Evolutionary conservation across 2,797 vertebrate species (phyloP), one percentile per base, ranked within the genome.

Genomic region (Luscinia luscinia): DNA sequence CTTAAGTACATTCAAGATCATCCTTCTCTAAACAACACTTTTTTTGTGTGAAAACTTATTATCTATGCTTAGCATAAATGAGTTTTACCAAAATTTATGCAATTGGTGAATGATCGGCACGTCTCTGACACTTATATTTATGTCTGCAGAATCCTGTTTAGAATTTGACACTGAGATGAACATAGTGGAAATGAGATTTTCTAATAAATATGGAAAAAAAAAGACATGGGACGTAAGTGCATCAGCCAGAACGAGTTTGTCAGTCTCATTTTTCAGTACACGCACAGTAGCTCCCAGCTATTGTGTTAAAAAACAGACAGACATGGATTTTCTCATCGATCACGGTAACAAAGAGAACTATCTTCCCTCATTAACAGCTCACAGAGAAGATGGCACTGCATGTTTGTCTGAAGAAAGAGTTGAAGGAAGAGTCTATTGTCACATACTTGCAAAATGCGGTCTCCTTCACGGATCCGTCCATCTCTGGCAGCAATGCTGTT

Each of bases 401-500:
- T 4, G 4, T 74, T 70, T 94, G 88, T 96, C 77, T 70, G 26
- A 90, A 81, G 63, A 85, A 93, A 75, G 28, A 92, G 72, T 91
- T 86, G 67, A 82, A 91, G 91, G 45, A 81, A 93, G 74, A 81
- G 24, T 48, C 63, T 84, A 62, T 70, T 84, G 92, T 94, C 90
- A 96, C 98, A 46, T 98, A 99, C 99, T 98, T 99, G 99, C 94
- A 99, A 97, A 97, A 99, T 99, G 58, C 99, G 98, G 88, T 99
- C 99, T 62, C 99, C 99, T 97, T 99, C 99, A 66, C 98, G 97
- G 95, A 99, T 99, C 52, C 99, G 98, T 49, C 99, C 99, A 10
- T 99, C 99, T 97, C 98, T 98, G 87, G 99, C 99, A 62, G 99
- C 99, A 34, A 99, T 99, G 97, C 99, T 99, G 93, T 99, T 99